A percentile compares a stretch with the other conserved stretches of the same genome.
Conservation (phyloP, 2,888 invertebrate species). For the Dysmachus trigonus region DNA sequence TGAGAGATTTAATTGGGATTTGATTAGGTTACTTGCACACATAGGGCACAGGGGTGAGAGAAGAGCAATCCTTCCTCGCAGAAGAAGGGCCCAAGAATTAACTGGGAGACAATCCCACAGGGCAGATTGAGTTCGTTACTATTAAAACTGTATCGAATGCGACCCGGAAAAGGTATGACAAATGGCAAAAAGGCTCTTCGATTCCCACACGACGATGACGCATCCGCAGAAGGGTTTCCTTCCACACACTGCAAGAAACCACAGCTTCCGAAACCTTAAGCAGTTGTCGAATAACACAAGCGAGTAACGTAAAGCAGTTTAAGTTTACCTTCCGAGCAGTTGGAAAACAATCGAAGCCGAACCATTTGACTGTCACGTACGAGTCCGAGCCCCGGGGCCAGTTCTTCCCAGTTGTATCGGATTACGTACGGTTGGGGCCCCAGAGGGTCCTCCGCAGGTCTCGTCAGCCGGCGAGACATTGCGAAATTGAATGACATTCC, state of each 20-base stretch:
- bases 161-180: slow-evolving; percentile 41
- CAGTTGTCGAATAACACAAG: slow-evolving; percentile 1
- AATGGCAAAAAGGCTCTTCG: not conserved
- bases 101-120: not conserved
- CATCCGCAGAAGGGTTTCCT: slow-evolving; percentile 27
- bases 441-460: not conserved
- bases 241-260: slow-evolving; percentile 11
- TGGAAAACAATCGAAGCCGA: slow-evolving; percentile 40
- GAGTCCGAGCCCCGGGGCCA: slow-evolving; percentile 40
- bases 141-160: slow-evolving; percentile 44
- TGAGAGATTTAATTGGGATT: slow-evolving; percentile 20
- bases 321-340: not conserved
- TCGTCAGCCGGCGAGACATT: slow-evolving; percentile 8
- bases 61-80: not conserved
- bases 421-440: slow-evolving; percentile 53
- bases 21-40: slow-evolving; percentile 8
- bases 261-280: slow-evolving; percentile 41
- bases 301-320: not conserved
- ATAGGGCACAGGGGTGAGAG: not conserved
- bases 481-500: slow-evolving; percentile 16
- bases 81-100: not conserved
- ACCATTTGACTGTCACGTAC: slow-evolving; percentile 31
- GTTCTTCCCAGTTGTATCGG: slow-evolving; percentile 56
- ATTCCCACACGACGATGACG: slow-evolving; percentile 33
- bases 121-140: slow-evolving; percentile 1